phyloP scores from a whole-genome alignment of 2,888 invertebrate species.

The Gari tellinella region DNA sequence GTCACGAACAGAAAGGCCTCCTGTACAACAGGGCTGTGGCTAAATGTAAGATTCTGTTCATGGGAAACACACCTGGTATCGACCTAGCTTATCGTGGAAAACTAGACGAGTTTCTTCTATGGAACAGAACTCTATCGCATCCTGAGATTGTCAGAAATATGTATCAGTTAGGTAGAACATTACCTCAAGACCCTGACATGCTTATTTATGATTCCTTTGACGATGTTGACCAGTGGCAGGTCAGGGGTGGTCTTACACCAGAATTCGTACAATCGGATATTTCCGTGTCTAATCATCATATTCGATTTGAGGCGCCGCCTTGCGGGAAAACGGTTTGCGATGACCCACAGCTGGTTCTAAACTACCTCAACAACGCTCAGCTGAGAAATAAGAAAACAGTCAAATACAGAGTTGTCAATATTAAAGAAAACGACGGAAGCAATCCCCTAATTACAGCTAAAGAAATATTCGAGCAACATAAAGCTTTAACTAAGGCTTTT shows the following conservation, averaged over 20 bases:
- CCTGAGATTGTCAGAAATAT: conserved; percentile 63
- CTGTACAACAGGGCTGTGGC: conserved; percentile 58
- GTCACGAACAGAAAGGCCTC: conserved; percentile 63
- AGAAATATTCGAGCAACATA: conserved; percentile 74
- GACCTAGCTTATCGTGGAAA: conserved; percentile 68
- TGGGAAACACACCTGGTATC: conserved; percentile 67
- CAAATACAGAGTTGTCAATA: conserved; percentile 75
- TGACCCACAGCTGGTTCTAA: conserved; percentile 74
- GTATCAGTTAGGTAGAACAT: conserved; percentile 3
- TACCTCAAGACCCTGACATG: conserved; percentile 8
- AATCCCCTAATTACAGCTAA: conserved; percentile 71
- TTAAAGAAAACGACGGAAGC: conserved; percentile 74
- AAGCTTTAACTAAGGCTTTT: conserved; percentile 72
- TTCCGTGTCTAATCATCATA: conserved; percentile 46
- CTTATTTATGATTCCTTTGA: conserved; percentile 63
- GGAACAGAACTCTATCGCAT: conserved; percentile 67
- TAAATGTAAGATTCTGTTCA: conserved; percentile 66
- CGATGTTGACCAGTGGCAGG: conserved; percentile 62
- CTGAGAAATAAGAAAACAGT: conserved; percentile 69
- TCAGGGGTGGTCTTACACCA: conserved; percentile 32
- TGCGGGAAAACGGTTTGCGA: conserved; percentile 81
- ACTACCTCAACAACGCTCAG: conserved; percentile 65
- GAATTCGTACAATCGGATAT: conserved; percentile 59
- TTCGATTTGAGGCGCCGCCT: conserved; percentile 70
- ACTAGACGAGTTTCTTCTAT: conserved; percentile 70